Conservation (phyloP, 1,140 invertebrate genomes). For the Ceratoteleas bidentatus region DNA sequence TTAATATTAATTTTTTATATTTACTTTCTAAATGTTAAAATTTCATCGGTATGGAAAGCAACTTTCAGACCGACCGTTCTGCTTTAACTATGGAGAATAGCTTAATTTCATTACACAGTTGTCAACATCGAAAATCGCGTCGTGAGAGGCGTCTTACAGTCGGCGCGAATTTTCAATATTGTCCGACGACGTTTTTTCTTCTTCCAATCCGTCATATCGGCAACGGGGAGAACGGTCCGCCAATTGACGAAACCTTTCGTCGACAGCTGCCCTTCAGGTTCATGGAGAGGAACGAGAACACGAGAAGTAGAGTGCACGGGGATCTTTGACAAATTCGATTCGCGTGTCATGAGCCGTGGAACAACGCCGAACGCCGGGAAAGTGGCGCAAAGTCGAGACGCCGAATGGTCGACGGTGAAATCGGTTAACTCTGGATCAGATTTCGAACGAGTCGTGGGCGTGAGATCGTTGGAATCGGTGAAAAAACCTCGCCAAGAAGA, state of each 20-base stretch:
- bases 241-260: slow-evolving; percentile 48
- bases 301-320: slow-evolving; percentile 53
- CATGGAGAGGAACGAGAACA: slow-evolving; percentile 61
- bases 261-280: slow-evolving; percentile 62
- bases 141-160: slow-evolving; percentile 13
- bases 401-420: slow-evolving; percentile 18
- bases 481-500: too few species aligned
- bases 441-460: slow-evolving; percentile 7
- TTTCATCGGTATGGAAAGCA: too few species aligned
- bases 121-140: slow-evolving; percentile 10
- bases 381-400: slow-evolving; percentile 56
- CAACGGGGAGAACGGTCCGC: slow-evolving; percentile 31
- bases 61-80: too few species aligned
- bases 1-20: too few species aligned
- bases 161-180: slow-evolving; percentile 33
- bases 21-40: too few species aligned
- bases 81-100: too few species aligned
- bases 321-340: slow-evolving; percentile 79
- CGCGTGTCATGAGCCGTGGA: slow-evolving; percentile 75
- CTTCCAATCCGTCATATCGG: slow-evolving; percentile 39
- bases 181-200: slow-evolving; percentile 18
- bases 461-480: not conserved
- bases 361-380: slow-evolving; percentile 73
- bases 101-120: slow-evolving; percentile 19
- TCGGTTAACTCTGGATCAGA: slow-evolving; percentile 23